Percentiles rank a stretch among this genome's conserved stretches.
These are phyloP conservation scores for Megaleporinus macrocephalus DNA, from an alignment of 2,113 vertebrate genomes.

Conservation along the genomic window DNA sequence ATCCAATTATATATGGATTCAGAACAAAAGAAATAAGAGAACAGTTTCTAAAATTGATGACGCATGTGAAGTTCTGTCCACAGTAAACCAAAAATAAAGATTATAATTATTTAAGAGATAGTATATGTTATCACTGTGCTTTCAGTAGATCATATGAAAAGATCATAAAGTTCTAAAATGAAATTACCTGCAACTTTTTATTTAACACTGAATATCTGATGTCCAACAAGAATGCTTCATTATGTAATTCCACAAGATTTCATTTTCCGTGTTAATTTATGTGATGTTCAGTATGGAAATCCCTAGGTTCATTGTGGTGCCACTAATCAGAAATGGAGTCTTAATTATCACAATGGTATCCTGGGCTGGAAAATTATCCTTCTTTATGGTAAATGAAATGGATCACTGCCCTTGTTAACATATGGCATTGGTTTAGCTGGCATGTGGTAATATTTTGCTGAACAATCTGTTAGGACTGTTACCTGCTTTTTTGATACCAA, in stretches of 20 bases:
- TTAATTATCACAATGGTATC: conserved; percentile 9
- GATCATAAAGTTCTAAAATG: no score
- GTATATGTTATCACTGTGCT: no score
- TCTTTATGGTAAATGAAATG: conserved; percentile 61
- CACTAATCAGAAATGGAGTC: background rate
- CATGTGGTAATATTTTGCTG: conserved; percentile 59
- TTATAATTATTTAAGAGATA: no score
- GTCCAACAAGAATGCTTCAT: no score
- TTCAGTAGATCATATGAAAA: no score
- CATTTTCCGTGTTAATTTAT: no score
- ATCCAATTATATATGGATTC: conserved; percentile 56
- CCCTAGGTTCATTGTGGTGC: conserved; percentile 5
- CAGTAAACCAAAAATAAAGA: background rate
- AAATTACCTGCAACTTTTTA: no score
- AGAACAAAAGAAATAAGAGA: conserved; percentile 57
- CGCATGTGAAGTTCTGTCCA: background rate
- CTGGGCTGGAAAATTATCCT: conserved; percentile 31
- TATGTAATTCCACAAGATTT: no score
- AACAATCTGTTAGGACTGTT: conserved; percentile 61
- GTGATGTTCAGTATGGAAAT: background rate
- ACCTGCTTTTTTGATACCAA: background rate
- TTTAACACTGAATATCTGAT: no score
- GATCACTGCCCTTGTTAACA: conserved; percentile 67
- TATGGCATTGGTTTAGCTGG: conserved; percentile 66
- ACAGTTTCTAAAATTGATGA: conserved; percentile 20